phyloP scores from a whole-genome alignment of 2,888 invertebrate genomes.

The Tetramorium bicarinatum region DNA sequence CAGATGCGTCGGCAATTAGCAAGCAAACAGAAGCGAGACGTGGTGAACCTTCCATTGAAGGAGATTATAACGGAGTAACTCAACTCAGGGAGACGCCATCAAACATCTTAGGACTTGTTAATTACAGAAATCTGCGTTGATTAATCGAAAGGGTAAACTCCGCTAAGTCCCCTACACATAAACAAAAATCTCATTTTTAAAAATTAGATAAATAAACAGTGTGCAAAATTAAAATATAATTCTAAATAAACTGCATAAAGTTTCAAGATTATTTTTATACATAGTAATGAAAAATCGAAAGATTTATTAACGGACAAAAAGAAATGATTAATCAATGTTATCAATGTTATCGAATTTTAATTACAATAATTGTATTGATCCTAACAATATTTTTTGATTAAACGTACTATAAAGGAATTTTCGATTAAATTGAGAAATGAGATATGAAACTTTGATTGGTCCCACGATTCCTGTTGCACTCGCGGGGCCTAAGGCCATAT shows the following conservation, averaged over 20 bases:
- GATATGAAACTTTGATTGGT: slow-evolving; percentile 32
- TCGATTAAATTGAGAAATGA: slow-evolving; percentile 13
- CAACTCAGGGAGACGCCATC: slow-evolving; percentile 50
- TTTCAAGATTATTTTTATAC: background rate
- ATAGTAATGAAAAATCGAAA: background rate
- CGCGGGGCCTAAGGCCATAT: slow-evolving; percentile 17
- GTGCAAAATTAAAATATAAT: background rate
- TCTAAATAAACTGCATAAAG: background rate
- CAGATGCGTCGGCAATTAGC: slow-evolving; percentile 73
- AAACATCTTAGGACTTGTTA: slow-evolving; percentile 56
- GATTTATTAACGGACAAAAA: background rate
- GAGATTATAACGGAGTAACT: slow-evolving; percentile 68
- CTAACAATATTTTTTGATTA: background rate
- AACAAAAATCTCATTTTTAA: background rate
- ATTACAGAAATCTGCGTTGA: slow-evolving; percentile 58
- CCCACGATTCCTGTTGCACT: slow-evolving; percentile 32
- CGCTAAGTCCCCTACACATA: background rate
- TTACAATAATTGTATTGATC: background rate
- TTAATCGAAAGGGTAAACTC: slow-evolving; percentile 43
- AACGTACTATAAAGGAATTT: background rate
- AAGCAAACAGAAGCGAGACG: slow-evolving; percentile 66
- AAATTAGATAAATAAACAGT: background rate
- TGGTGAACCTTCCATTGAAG: slow-evolving; percentile 69
- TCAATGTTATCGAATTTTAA: background rate
- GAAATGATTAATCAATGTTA: background rate